These are phyloP conservation scores for Fringilla coelebs DNA, from an alignment of 2,797 vertebrate genomes.

Conservation along the genomic window DNA sequence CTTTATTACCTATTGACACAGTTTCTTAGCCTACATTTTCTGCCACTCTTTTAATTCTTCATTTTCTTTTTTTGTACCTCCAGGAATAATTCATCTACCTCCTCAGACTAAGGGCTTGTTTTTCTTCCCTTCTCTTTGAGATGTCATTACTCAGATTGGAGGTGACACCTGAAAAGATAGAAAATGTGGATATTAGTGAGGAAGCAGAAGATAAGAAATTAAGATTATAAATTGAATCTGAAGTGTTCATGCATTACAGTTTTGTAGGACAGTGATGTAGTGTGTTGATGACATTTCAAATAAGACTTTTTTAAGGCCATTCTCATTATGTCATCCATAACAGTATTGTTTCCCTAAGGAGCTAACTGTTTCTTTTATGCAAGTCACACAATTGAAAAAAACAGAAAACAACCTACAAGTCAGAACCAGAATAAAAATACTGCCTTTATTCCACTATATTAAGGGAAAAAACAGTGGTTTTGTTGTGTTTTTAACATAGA, in stretches of 20 bases:
- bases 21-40: not conserved
- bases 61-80: not conserved
- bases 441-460: not conserved
- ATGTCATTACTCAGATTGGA: not conserved
- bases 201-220: not conserved
- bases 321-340: not conserved
- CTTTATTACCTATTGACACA: not conserved
- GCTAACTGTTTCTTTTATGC: not conserved
- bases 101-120: not conserved
- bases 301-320: not conserved
- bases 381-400: not conserved
- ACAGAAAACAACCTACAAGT: not conserved
- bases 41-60: not conserved
- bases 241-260: not conserved
- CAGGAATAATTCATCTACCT: not conserved
- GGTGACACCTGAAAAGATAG: not conserved
- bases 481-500: not conserved
- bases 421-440: not conserved
- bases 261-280: not conserved
- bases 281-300: not conserved
- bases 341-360: not conserved
- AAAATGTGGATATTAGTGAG: not conserved
- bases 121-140: not conserved
- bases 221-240: not conserved
- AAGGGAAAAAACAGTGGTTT: rapidly evolving